Evolutionary conservation across 2,113 vertebrate genomes (phyloP).

Genomic region (Sturnira hondurensis): DNA sequence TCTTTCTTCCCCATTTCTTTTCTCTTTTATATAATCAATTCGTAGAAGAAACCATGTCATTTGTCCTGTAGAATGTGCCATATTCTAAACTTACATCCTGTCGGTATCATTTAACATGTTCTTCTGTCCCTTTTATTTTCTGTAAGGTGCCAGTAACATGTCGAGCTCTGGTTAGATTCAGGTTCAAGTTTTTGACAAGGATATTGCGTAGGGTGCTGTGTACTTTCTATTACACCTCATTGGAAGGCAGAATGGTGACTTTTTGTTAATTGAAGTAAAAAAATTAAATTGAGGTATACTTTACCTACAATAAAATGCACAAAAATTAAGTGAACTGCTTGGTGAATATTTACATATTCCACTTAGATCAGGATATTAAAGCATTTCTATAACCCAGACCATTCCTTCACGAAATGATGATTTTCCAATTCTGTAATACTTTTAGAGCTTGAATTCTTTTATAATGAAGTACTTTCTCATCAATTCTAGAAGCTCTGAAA

Average conservation of each 20-base stretch:
- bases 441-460: conserved; percentile 1
- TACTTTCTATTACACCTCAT: background rate
- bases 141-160: background rate
- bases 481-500: conserved; percentile 11
- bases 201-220: background rate
- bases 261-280: background rate
- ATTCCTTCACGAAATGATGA: conserved; percentile 11
- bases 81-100: conserved; percentile 17
- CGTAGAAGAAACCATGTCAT: background rate
- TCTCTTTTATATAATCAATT: background rate
- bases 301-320: conserved; percentile 10
- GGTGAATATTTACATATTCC: background rate
- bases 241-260: background rate
- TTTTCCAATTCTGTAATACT: background rate
- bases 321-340: conserved; percentile 26
- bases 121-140: background rate
- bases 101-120: conserved; percentile 29
- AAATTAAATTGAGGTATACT: background rate
- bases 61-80: background rate
- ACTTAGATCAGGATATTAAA: conserved; percentile 7
- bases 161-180: background rate
- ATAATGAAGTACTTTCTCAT: conserved; percentile 16
- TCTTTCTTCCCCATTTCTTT: background rate
- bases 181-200: background rate
- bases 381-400: background rate